phyloP scores from a whole-genome alignment of 2,113 vertebrate genomes.

The Delphinus delphis region DNA sequence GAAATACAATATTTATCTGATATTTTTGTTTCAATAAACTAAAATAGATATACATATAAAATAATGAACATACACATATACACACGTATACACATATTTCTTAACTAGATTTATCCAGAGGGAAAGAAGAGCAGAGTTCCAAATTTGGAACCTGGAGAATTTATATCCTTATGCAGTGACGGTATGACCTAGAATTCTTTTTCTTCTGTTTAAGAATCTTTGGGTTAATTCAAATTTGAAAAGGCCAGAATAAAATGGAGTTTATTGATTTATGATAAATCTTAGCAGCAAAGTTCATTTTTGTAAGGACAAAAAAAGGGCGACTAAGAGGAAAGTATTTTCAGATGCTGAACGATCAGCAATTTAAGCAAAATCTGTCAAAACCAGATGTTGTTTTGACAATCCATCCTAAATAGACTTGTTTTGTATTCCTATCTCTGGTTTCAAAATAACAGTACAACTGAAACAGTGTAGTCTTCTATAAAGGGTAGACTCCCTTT shows the following conservation, averaged over 20 bases:
- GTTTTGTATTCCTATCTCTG: conserved; percentile 38
- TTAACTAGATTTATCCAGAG: not conserved
- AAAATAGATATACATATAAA: conserved; percentile 10
- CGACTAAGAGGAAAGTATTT: conserved; percentile 36
- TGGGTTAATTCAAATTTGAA: conserved; percentile 32
- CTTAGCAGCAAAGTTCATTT: conserved; percentile 9
- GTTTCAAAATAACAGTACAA: conserved; percentile 36
- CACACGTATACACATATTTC: not conserved
- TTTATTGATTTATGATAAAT: conserved; percentile 41
- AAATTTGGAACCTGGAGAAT: not conserved
- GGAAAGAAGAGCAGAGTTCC: not conserved
- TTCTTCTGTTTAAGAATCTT: not conserved
- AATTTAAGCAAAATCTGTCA: conserved; percentile 63
- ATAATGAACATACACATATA: not conserved
- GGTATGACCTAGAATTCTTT: not conserved
- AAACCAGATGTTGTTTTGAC: conserved; percentile 68
- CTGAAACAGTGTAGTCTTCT: not conserved
- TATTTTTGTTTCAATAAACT: not conserved
- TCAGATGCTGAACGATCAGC: conserved; percentile 53
- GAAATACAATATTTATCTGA: not conserved
- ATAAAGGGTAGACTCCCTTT: not conserved
- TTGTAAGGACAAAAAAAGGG: not conserved
- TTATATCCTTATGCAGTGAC: not conserved
- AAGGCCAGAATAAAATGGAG: not conserved
- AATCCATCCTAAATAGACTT: conserved; percentile 40